Evolutionary conservation across 2,888 invertebrate genomes (phyloP), one percentile per base, ranked within the genome.

Genomic region (Parochlus steinenii): DNA sequence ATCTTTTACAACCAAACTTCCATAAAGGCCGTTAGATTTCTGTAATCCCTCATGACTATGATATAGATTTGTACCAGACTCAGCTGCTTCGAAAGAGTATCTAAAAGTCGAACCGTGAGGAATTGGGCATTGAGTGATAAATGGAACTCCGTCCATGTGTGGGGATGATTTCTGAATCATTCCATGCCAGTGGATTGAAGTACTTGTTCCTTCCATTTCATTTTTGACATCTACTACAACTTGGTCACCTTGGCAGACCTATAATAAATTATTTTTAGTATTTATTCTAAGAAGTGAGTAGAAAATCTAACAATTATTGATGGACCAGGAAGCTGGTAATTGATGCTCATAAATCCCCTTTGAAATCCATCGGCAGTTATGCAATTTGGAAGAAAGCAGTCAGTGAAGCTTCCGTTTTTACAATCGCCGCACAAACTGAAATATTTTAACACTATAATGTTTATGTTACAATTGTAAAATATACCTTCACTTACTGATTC

Each of bases 191-290:
- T 67, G 67, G 28, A 67, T 57, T 8, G 60, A 54, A 54, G 82
- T 80, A 3, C 74, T 74, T 48, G 82, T 78, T 0, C 76, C 74
- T 49, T 69, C 67, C 51, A 87, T 58, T 33, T 67, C 64, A 50
- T 89, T 89, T 36, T 69, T 66, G 7, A 86, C 75, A 48, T 85
- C 82, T 1, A 86, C 80, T 18, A 80, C 67, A 3, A 89, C 59
- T 20, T 69, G 65, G 51, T 89, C 89, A 14, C 78, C 73, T 48
- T 74, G 65, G 51, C 87, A 87, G 5, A 85, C 82, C 8, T 37
- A 16, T n/a, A n/a, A n/a, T n/a, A n/a, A n/a, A n/a, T n/a, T n/a
- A n/a, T n/a, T n/a, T n/a, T n/a, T n/a, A n/a, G n/a, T n/a, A n/a
- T n/a, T n/a, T n/a, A n/a, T n/a, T n/a, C n/a, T n/a, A n/a, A n/a